phyloP scores from a whole-genome alignment of 2,888 invertebrate species.

The Cremastobaeus sp. region DNA sequence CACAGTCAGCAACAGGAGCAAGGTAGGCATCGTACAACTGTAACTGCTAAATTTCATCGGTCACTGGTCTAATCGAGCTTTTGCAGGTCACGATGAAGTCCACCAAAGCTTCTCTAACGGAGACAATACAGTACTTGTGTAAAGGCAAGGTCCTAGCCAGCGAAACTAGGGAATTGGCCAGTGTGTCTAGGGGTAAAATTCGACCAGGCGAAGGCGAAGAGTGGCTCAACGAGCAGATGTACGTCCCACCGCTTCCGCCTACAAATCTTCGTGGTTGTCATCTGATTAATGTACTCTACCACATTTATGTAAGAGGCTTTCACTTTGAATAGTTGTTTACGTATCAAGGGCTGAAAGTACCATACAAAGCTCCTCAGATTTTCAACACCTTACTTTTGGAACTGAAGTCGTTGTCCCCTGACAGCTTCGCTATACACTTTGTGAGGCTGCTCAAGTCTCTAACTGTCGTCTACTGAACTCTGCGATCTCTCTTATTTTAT shows the following conservation, averaged over 20 bases:
- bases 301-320: slow-evolving; percentile 94
- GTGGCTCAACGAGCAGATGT: slow-evolving; percentile 92
- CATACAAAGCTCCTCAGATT: too few species aligned
- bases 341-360: too few species aligned
- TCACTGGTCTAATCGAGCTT: too few species aligned
- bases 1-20: slow-evolving; percentile 89
- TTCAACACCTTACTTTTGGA: too few species aligned
- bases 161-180: slow-evolving; percentile 91
- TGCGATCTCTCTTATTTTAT: too few species aligned
- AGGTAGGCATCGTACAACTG: too few species aligned
- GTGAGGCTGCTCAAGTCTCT: too few species aligned
- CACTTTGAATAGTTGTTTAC: too few species aligned
- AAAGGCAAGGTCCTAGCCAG: slow-evolving; percentile 91
- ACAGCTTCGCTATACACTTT: too few species aligned
- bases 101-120: slow-evolving; percentile 91
- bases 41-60: too few species aligned
- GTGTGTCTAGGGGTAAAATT: slow-evolving; percentile 88
- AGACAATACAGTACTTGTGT: slow-evolving; percentile 93
- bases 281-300: slow-evolving; percentile 94
- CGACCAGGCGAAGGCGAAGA: slow-evolving; percentile 89
- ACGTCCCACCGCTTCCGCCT: slow-evolving; percentile 95
- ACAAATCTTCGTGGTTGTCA: slow-evolving; percentile 96
- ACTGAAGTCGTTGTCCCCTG: too few species aligned
- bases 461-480: too few species aligned
- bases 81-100: slow-evolving; percentile 85